Conservation (phyloP, 2,113 vertebrate genomes). For the Mustela nigripes region DNA sequence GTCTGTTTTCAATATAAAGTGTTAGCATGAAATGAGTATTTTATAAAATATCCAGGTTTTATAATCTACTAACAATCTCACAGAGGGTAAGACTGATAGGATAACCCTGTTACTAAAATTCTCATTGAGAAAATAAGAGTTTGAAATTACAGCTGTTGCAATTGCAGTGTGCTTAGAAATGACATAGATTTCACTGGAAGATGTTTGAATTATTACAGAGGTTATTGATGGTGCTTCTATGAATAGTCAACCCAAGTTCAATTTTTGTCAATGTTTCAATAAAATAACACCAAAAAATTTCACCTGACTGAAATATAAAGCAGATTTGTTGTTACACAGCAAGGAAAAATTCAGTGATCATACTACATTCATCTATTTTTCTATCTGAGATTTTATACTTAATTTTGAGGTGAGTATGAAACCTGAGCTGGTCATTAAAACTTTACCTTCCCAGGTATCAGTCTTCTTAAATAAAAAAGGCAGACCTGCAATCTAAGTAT, state of each 20-base stretch:
- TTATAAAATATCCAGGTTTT: not conserved
- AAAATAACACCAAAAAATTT: not conserved
- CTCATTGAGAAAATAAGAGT: not conserved
- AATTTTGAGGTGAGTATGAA: not conserved
- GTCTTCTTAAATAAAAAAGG: not conserved
- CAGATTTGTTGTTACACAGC: not conserved
- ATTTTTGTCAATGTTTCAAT: conserved; percentile 5
- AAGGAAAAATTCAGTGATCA: not conserved
- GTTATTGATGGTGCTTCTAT: not conserved
- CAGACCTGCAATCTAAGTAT: not conserved
- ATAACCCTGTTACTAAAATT: not conserved
- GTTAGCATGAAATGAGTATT: not conserved
- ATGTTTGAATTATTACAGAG: not conserved
- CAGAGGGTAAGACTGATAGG: not conserved
- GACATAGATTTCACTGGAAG: not conserved
- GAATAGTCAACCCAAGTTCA: not conserved
- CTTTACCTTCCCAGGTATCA: not conserved
- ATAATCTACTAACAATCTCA: not conserved
- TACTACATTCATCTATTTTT: not conserved
- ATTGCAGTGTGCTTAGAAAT: not conserved
- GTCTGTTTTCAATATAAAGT: not conserved
- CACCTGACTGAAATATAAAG: not conserved
- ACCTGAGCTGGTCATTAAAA: not conserved
- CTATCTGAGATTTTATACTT: not conserved
- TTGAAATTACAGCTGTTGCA: not conserved